phyloP scores from a whole-genome alignment of 2,113 vertebrate genomes.

The Scopus umbretta region DNA sequence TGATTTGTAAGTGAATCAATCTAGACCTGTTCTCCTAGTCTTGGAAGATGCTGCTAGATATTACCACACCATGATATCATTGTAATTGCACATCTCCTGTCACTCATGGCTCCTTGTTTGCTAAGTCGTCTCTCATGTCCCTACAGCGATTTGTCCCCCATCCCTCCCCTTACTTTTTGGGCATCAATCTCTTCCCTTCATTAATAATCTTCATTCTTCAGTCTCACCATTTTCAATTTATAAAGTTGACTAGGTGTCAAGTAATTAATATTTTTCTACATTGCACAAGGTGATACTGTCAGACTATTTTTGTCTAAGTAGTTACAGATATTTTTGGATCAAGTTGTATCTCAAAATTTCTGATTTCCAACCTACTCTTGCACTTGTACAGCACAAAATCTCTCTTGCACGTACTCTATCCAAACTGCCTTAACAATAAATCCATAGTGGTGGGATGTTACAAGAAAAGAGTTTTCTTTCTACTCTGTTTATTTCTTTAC shows the following conservation, averaged over 20 bases:
- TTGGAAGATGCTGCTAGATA: not conserved
- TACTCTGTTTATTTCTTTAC: not conserved
- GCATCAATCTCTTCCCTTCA: not conserved
- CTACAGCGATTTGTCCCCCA: no score
- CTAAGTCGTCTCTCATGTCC: not conserved
- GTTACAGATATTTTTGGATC: not conserved
- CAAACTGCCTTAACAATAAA: not conserved
- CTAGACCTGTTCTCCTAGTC: not conserved
- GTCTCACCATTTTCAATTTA: not conserved
- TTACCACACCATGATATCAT: not conserved
- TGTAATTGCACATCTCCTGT: not conserved
- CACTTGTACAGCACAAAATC: not conserved
- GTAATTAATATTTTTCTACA: not conserved
- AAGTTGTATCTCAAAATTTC: not conserved
- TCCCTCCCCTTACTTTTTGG: not conserved
- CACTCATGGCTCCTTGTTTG: not conserved
- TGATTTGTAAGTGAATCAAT: not conserved
- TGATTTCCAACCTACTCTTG: not conserved
- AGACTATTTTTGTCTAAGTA: not conserved
- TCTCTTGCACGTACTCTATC: not conserved
- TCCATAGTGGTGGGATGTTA: not conserved
- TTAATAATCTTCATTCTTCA: not conserved
- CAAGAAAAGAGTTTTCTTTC: not conserved
- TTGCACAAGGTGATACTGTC: not conserved
- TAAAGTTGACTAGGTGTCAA: not conserved